Evolutionary conservation across 1,140 invertebrate species (phyloP).

Genomic region (Lordiphosa stackelbergi): DNA sequence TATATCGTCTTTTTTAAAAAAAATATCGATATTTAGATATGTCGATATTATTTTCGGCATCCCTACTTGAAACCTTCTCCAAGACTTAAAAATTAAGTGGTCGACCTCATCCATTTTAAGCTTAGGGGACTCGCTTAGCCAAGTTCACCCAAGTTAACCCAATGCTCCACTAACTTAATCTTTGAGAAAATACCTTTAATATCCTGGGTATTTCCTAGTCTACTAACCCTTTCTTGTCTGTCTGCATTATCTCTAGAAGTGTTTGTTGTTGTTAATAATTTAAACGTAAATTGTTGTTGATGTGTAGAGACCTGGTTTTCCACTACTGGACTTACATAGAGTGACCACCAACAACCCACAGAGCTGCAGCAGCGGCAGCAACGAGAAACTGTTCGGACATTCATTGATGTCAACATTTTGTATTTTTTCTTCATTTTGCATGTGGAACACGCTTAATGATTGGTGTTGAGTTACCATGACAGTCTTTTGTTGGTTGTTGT

Average conservation of each 20-base stretch:
- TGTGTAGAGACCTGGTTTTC: conserved; percentile 31
- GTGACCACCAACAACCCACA: conserved; percentile 2
- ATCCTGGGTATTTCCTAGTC: background rate
- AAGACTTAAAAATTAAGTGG: too few relatives aligned
- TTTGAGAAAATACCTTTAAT: too few relatives aligned
- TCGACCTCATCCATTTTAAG: too few relatives aligned
- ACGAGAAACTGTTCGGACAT: conserved; percentile 31
- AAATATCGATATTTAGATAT: too few relatives aligned
- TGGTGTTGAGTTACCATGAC: conserved; percentile 64
- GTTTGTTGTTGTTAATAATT: conserved; percentile 31
- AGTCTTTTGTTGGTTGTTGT: conserved; percentile 38
- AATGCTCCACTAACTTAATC: too few relatives aligned
- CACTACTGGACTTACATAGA: conserved; percentile 21
- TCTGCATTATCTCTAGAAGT: background rate
- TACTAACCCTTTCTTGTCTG: background rate
- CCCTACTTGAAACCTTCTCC: too few relatives aligned
- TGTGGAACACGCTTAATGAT: conserved; percentile 45
- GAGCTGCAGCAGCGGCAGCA: background rate
- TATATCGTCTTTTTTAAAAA: too few relatives aligned
- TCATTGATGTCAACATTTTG: conserved; percentile 64
- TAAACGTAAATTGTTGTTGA: conserved; percentile 55
- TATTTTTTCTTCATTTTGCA: conserved; percentile 15
- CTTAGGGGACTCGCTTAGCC: too few relatives aligned
- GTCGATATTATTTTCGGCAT: too few relatives aligned
- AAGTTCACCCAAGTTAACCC: too few relatives aligned